Evolutionary conservation across 2,113 vertebrate genomes (phyloP).

Genomic region (Oryzias javanicus): DNA sequence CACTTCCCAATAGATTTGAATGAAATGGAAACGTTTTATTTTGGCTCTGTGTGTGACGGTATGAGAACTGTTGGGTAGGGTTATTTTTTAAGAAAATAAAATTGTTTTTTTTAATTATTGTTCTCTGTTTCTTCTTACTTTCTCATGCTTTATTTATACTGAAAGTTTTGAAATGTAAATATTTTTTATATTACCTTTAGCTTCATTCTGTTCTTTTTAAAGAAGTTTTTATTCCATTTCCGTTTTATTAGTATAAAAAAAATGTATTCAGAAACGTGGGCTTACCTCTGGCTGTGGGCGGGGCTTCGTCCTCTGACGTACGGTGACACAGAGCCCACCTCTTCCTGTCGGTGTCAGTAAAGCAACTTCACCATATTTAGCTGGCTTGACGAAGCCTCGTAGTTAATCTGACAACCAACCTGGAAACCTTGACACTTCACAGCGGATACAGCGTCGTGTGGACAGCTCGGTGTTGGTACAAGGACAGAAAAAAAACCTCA

Average conservation of each 20-base stretch:
- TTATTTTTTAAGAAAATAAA: conserved; percentile 83
- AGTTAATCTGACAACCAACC: conserved; percentile 65
- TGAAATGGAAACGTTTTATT: conserved; percentile 73
- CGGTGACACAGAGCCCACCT: conserved; percentile 47
- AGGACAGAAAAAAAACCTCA: conserved; percentile 11
- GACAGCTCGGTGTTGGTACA: conserved; percentile 30
- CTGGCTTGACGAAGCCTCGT: conserved; percentile 62
- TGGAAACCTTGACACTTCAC: conserved; percentile 40
- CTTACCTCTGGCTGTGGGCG: conserved; percentile 39
- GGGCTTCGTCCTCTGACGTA: conserved; percentile 52
- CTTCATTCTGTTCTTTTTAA: no score
- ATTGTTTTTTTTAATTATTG: conserved; percentile 76
- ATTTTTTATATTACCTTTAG: no score
- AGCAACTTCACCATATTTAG: conserved; percentile 81
- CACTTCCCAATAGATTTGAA: conserved; percentile 79
- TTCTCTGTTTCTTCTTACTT: background rate
- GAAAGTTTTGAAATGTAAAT: background rate
- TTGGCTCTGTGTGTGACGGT: conserved; percentile 79
- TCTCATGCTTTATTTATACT: background rate
- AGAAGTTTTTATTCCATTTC: no score
- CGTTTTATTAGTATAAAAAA: background rate
- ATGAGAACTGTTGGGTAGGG: conserved; percentile 75
- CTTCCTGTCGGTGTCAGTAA: conserved; percentile 75
- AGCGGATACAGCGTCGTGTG: conserved; percentile 17
- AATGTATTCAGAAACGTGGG: conserved; percentile 14